These are phyloP conservation scores for Pitangus sulphuratus DNA, from an alignment of 2,797 vertebrate species.

Conservation along the genomic window DNA sequence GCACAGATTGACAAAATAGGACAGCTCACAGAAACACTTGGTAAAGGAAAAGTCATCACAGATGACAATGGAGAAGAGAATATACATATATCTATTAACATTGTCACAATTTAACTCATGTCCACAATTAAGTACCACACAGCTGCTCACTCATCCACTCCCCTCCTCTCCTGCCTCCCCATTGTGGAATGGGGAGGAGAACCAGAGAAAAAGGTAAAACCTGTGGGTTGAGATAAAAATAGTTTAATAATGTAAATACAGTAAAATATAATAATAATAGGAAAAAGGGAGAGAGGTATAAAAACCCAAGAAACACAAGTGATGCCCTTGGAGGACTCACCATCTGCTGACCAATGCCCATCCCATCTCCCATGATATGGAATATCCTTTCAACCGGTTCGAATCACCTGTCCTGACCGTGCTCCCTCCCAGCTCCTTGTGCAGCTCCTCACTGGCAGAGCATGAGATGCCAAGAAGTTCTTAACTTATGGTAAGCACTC, in stretches of 20 bases:
- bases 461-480: not conserved
- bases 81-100: not conserved
- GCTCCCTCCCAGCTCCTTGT: not conserved
- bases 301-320: not conserved
- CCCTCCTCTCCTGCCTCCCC: not conserved
- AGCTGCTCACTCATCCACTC: not conserved
- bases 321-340: not conserved
- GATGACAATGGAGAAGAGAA: slow-evolving; percentile 78
- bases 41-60: slow-evolving; percentile 75
- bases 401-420: not conserved
- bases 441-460: not conserved
- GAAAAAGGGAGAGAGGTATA: not conserved
- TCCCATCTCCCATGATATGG: not conserved
- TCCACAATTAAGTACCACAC: not conserved
- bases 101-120: not conserved
- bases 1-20: slow-evolving; percentile 80
- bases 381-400: not conserved
- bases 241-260: not conserved
- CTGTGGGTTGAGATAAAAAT: not conserved
- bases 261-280: not conserved
- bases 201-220: not conserved
- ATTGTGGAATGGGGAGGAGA: fast-evolving
- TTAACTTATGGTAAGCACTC: not conserved
- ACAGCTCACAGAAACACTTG: slow-evolving; percentile 77
- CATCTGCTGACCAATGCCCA: not conserved